These are phyloP conservation scores for Papilio aristodemus DNA, from an alignment of 1,140 invertebrate genomes.

Conservation along the genomic window DNA sequence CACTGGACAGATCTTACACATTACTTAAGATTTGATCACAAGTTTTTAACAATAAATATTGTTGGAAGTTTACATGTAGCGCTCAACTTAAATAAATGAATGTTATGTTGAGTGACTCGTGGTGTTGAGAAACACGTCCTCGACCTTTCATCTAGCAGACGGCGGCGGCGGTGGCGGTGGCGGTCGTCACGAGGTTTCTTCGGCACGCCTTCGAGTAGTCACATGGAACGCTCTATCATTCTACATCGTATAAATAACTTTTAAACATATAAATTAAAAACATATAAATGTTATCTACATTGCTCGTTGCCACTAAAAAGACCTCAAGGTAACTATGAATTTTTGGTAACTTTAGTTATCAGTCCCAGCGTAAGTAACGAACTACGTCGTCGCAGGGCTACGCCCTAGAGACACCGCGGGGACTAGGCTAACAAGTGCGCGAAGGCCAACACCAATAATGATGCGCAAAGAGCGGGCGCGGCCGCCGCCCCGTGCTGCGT, in stretches of 20 bases:
- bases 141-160: slow-evolving; percentile 57
- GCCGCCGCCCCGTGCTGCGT: slow-evolving; percentile 44
- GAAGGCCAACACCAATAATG: slow-evolving; percentile 52
- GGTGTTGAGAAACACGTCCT: slow-evolving; percentile 66
- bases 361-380: slow-evolving; percentile 53
- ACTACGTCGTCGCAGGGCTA: slow-evolving; percentile 41
- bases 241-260: slow-evolving; percentile 42
- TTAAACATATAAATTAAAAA: slow-evolving; percentile 45
- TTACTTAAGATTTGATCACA: slow-evolving; percentile 18
- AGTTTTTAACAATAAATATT: slow-evolving; percentile 34
- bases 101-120: slow-evolving; percentile 64
- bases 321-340: slow-evolving; percentile 77
- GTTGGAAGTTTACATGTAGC: slow-evolving; percentile 37
- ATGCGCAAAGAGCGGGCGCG: slow-evolving; percentile 53
- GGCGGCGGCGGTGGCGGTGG: too few relatives aligned
- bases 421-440: slow-evolving; percentile 66
- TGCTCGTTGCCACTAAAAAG: slow-evolving; percentile 70
- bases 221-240: slow-evolving; percentile 50
- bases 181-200: slow-evolving; percentile 58
- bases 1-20: slow-evolving; percentile 26
- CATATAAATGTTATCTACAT: slow-evolving; percentile 72
- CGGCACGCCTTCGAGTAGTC: slow-evolving; percentile 47
- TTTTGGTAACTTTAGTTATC: slow-evolving; percentile 74
- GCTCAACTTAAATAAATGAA: slow-evolving; percentile 42
- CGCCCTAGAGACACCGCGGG: slow-evolving; percentile 36